Base-by-base conservation (phyloP, 2,113 vertebrate genomes). In the Antidorcas marsupialis region DNA sequence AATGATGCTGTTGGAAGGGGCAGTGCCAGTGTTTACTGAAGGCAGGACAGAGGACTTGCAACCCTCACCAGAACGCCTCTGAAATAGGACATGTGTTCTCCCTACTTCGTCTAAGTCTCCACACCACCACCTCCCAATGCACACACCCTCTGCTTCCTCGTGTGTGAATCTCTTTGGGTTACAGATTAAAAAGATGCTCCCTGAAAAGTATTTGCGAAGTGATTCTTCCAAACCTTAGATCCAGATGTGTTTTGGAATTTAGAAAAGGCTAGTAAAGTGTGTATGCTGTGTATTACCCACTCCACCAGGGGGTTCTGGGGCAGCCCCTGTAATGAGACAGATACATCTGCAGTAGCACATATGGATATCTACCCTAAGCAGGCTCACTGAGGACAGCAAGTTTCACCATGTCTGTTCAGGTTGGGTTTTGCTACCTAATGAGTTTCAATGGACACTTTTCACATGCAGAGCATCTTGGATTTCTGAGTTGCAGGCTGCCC, bases 61-160 rank as follows among this genome's bases (percentile, higher is more conserved):
- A 0, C 28, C 13, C 45, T 81, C 21, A 74, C 6, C 1, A 0
- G 15, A 23, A n/a, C 7, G 9, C 21, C 55, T 67, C 11, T 27
- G 10, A 81, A 53, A 23, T 13, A 45, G 52, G 15, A 21, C 25
- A 5, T 6, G 1, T 2, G 3, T 45, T n/a, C 30, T 36, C 52
- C 11, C 27, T n/a, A 1, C 52, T 27, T 28, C 57, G 33, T 55
- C 25, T 2, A 23, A 23, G 33, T n/a, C 8, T 76, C 30, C 53
- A 16, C 14, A 17, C 43, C 9, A 0, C 12, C 7, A 2, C 19
- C 8, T 5, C 21, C 8, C n/a, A 21, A 1, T 16, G 47, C 43
- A 39, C 25, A 33, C 76, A 71, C 12, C 14, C 62, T 7, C 33
- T 36, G 21, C 33, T 88, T 16, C 36, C 13, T 81, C 14, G 1